Base-by-base conservation (phyloP, 2,797 vertebrate species). In the Enteromius treurensis region DNA sequence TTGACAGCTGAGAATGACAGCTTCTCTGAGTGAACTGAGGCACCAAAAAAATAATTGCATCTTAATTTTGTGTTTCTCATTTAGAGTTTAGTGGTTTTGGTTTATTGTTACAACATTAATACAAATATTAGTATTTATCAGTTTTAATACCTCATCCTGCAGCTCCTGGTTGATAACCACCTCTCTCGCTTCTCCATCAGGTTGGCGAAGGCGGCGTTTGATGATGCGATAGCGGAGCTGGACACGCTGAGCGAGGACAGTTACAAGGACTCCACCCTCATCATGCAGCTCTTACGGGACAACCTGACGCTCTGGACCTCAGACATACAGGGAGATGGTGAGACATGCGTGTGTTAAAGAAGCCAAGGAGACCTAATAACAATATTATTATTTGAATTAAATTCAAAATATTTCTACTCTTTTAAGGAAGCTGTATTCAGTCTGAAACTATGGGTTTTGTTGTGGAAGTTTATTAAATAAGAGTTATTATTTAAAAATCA, bases 261-360 rank as follows among this genome's bases (percentile, higher is more conserved):
- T 93, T 97, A 96, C 95, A 96, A 96, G 92, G 96, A 97, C 94
- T 97, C 96, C 84, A 97, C 96, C 79, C 96, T 97, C 94, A 97
- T 96, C 95, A 97, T 97, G 96, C 96, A 97, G 92, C 94, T 97
- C 95, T 95, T 97, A 94, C 96, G 96, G 88, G 96, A 96, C 93
- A 97, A 97, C 91, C 95, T 97, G 94, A 97, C 96, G 94, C 95
- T 97, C 95, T 97, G 96, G 96, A 97, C 96, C 94, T 97, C 96
- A 96, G 96, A 97, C 93, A 97, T 96, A 95, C 96, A 97, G 95
- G 96, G 95, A 88, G 96, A 97, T 78, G 96, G 96, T 96, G 87
- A 95, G 94, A n/a, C 15, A 40, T 34, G 1, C 19, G 0, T 19
- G 5, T 3, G 9, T 11, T 49, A 11, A 7, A 45, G 68, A 26